Evolutionary conservation across 2,888 invertebrate species (phyloP).

Genomic region (Lingula anatina): DNA sequence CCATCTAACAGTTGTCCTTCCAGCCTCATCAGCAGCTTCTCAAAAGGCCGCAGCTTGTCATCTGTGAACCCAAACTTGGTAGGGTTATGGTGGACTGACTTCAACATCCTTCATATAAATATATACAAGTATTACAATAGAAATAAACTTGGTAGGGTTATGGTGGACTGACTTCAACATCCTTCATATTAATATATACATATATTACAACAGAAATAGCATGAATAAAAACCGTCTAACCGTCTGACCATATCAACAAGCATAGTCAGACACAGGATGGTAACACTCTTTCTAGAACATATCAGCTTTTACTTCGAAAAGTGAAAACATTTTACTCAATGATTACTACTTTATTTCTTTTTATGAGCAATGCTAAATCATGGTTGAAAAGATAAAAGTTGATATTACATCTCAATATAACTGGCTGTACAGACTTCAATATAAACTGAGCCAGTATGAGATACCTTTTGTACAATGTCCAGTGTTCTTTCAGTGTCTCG

Average conservation of each 20-base stretch:
- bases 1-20: constrained; percentile 65
- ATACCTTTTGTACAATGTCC: constrained; percentile 69
- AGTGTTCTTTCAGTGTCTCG: constrained; percentile 63
- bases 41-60: constrained; percentile 64
- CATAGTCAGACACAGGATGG: too few relatives aligned
- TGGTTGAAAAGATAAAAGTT: background rate
- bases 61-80: constrained; percentile 60
- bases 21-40: constrained; percentile 67
- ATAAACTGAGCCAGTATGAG: background rate
- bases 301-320: background rate
- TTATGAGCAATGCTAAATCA: background rate
- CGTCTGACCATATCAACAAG: too few relatives aligned
- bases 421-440: background rate
- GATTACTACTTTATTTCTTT: background rate
- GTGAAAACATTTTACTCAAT: background rate
- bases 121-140: constrained; percentile 64
- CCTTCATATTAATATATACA: too few relatives aligned
- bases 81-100: constrained; percentile 64
- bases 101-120: constrained; percentile 57
- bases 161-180: constrained; percentile 66
- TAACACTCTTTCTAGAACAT: too few relatives aligned
- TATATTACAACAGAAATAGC: too few relatives aligned
- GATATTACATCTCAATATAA: background rate
- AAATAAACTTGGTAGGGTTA: constrained; percentile 61
- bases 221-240: too few relatives aligned